phyloP scores from a whole-genome alignment of 2,888 invertebrate species.

The Aelia acuminata region DNA sequence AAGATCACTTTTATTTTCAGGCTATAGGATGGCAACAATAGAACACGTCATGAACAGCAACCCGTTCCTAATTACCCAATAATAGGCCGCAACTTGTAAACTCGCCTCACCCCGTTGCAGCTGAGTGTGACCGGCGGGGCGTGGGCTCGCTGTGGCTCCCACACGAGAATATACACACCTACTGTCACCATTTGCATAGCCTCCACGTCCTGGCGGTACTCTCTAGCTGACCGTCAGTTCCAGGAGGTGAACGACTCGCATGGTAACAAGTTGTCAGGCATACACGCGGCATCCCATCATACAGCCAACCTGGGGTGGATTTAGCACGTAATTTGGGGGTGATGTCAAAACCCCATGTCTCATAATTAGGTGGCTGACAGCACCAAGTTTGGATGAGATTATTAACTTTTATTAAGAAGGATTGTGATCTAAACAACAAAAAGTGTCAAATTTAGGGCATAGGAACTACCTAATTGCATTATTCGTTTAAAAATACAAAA shows the following conservation, averaged over 20 bases:
- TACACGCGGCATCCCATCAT: not conserved
- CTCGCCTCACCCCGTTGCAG: not conserved
- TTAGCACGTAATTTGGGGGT: too few relatives aligned
- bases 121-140: not conserved
- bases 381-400: too few relatives aligned
- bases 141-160: not conserved
- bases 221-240: not conserved
- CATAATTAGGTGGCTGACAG: too few relatives aligned
- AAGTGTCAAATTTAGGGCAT: too few relatives aligned
- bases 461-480: too few relatives aligned
- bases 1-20: not conserved
- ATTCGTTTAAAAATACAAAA: too few relatives aligned
- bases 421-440: too few relatives aligned
- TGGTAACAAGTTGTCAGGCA: not conserved
- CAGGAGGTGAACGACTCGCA: slow-evolving; percentile 2
- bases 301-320: too few relatives aligned
- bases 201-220: not conserved
- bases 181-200: slow-evolving; percentile 36
- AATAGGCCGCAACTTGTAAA: not conserved
- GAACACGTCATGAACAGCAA: not conserved
- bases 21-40: not conserved
- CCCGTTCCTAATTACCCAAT: not conserved
- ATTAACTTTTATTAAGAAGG: too few relatives aligned
- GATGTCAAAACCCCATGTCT: too few relatives aligned
- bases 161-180: slow-evolving; percentile 36